These are phyloP conservation scores for Merodon equestris DNA, from an alignment of 2,888 invertebrate species.

Conservation along the genomic window DNA sequence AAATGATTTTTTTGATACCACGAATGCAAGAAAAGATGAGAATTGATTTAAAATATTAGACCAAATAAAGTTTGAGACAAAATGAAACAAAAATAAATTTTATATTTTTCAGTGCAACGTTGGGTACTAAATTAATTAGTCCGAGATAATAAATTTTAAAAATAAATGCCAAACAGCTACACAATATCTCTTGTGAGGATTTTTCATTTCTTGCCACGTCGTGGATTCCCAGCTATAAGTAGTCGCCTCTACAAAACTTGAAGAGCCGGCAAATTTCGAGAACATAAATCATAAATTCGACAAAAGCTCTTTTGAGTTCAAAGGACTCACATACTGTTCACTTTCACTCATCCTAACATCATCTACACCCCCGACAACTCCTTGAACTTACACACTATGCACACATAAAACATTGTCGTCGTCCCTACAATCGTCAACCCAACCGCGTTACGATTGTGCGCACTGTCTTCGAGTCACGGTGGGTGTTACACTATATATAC, in stretches of 20 bases:
- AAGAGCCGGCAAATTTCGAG: constrained; percentile 26
- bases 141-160: constrained; percentile 33
- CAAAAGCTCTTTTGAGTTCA: constrained; percentile 68
- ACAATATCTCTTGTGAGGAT: constrained; percentile 8
- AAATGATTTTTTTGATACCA: constrained; percentile 60
- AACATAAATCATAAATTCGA: constrained; percentile 66
- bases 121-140: constrained; percentile 38
- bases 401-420: constrained; percentile 33
- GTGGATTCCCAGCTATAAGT: not conserved
- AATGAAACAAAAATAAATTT: not conserved
- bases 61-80: constrained; percentile 53
- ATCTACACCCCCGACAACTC: constrained; percentile 35
- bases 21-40: constrained; percentile 58
- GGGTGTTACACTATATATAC: constrained; percentile 43
- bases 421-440: constrained; percentile 1
- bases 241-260: constrained; percentile 29
- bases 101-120: too few relatives aligned
- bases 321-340: constrained; percentile 58
- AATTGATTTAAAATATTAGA: constrained; percentile 60
- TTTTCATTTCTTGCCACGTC: constrained; percentile 19
- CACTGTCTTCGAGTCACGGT: constrained; percentile 43
- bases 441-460: constrained; percentile 59
- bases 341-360: constrained; percentile 55
- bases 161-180: not conserved
- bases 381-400: constrained; percentile 51